Conservation (phyloP, 2,888 invertebrate genomes). For the Dascillus cervinus region DNA sequence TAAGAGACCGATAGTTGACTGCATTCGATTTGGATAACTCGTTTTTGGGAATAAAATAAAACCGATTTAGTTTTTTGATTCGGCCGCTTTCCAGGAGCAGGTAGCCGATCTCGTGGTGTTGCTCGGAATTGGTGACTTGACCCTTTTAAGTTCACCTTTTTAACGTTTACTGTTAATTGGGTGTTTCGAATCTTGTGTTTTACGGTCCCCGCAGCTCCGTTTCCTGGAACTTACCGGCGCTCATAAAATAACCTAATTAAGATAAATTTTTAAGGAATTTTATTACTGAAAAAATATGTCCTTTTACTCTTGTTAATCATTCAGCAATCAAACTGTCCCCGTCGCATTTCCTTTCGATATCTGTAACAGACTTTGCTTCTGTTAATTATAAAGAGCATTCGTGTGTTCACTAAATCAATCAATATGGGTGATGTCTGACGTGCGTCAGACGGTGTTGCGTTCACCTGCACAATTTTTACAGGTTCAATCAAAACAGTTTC, state of each 20-base stretch:
- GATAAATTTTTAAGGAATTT: too few species aligned
- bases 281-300: too few species aligned
- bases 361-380: neutral
- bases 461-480: conserved; percentile 13
- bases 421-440: conserved; percentile 7
- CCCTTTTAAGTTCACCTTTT: conserved; percentile 23
- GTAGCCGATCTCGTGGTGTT: conserved; percentile 12
- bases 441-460: conserved; percentile 5
- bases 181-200: conserved; percentile 30
- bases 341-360: neutral
- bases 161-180: conserved; percentile 32
- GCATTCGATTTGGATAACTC: conserved; percentile 25
- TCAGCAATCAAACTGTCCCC: neutral
- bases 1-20: conserved; percentile 38
- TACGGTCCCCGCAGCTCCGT: conserved; percentile 18
- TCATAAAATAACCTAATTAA: neutral
- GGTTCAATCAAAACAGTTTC: conserved; percentile 20
- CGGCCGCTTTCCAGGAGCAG: conserved; percentile 13
- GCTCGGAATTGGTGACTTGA: conserved; percentile 17
- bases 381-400: conserved; percentile 10
- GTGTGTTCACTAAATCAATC: conserved; percentile 9
- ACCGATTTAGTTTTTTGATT: conserved; percentile 22
- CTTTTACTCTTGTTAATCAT: too few species aligned
- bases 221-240: neutral
- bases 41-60: conserved; percentile 35